phyloP scores from a whole-genome alignment of 2,888 invertebrate species.

The Xanthorhoe designata region DNA sequence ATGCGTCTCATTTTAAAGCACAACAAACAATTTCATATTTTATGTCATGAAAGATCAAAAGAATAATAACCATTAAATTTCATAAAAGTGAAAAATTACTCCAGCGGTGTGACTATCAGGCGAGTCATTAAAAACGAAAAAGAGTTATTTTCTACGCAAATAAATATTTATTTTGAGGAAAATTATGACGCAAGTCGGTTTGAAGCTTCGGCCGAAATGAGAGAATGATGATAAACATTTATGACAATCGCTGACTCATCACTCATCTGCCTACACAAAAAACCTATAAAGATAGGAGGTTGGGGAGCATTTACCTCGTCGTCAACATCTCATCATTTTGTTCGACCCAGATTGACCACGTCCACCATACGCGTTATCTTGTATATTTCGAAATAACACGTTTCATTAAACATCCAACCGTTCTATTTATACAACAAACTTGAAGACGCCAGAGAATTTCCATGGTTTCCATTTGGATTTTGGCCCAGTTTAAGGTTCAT shows the following conservation, averaged over 20 bases:
- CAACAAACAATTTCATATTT: slow-evolving; percentile 18
- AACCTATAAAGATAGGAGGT: slow-evolving; percentile 19
- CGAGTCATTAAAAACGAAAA: slow-evolving; percentile 61
- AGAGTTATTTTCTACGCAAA: slow-evolving; percentile 62
- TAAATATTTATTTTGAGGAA: slow-evolving; percentile 59
- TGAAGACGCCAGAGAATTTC: slow-evolving; percentile 41
- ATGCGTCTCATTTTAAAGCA: slow-evolving; percentile 5
- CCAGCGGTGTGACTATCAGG: slow-evolving; percentile 57
- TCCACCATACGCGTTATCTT: slow-evolving; percentile 23
- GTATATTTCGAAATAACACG: slow-evolving; percentile 36
- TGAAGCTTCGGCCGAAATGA: slow-evolving; percentile 49
- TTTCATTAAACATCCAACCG: slow-evolving; percentile 35
- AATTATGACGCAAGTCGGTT: slow-evolving; percentile 69
- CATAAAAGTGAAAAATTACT: slow-evolving; percentile 49
- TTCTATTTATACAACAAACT: slow-evolving; percentile 41
- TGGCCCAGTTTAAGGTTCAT: slow-evolving; percentile 40
- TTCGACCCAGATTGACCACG: slow-evolving; percentile 11
- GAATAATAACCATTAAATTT: slow-evolving; percentile 41
- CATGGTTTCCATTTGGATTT: slow-evolving; percentile 37
- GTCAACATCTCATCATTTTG: slow-evolving; percentile 10
- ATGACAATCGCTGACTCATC: slow-evolving; percentile 52
- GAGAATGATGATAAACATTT: slow-evolving; percentile 64
- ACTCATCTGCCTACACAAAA: slow-evolving; percentile 45
- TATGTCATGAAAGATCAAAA: slow-evolving; percentile 35
- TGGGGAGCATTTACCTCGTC: slow-evolving; percentile 14